These are phyloP conservation scores for Apogon talboti DNA, from an alignment of 2,797 vertebrate species.

Conservation along the genomic window DNA sequence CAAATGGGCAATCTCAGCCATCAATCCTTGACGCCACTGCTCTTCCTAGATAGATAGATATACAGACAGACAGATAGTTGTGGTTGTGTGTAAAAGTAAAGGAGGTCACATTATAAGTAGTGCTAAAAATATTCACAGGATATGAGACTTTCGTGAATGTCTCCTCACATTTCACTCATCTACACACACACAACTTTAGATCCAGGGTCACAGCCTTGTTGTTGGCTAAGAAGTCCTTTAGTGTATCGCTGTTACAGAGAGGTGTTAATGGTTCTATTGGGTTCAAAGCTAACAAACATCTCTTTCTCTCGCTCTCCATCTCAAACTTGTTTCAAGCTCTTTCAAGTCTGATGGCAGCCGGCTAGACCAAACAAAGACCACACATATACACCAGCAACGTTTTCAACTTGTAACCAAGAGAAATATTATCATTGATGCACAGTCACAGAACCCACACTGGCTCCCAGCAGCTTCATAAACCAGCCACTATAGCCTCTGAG, in stretches of 20 bases:
- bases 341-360: constrained; percentile 47
- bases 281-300: constrained; percentile 41
- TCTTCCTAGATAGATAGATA: constrained; percentile 7
- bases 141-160: constrained; percentile 51
- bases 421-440: constrained; percentile 39
- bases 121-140: constrained; percentile 73
- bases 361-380: constrained; percentile 26
- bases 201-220: constrained; percentile 36
- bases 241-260: constrained; percentile 62
- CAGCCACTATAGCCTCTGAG: background rate
- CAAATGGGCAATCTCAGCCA: constrained; percentile 55
- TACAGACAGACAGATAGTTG: background rate
- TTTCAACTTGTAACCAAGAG: constrained; percentile 47
- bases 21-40: constrained; percentile 32
- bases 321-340: constrained; percentile 28
- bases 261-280: constrained; percentile 69
- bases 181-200: constrained; percentile 35
- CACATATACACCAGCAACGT: constrained; percentile 20
- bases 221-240: constrained; percentile 44
- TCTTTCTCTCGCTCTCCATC: background rate
- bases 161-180: constrained; percentile 60
- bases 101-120: constrained; percentile 70
- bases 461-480: constrained; percentile 31
- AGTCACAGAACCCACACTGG: background rate
- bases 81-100: constrained; percentile 44